Base-by-base conservation (phyloP, 2,888 invertebrate species). In the Aphrophora alni region DNA sequence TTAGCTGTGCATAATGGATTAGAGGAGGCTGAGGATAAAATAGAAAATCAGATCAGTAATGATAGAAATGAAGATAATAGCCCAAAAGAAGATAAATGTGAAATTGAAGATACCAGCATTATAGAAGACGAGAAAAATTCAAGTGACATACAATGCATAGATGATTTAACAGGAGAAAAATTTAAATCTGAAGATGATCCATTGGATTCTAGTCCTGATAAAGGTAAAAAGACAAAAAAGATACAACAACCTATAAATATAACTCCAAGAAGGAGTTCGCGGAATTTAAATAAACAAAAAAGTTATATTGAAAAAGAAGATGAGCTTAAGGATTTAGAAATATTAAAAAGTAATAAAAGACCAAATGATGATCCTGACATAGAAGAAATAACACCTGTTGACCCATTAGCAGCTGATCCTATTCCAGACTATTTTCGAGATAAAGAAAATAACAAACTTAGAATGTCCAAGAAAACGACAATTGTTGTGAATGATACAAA, bases 401-500 rank as follows among this genome's bases (percentile, higher is more conserved):
- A 93, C 88, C 91, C 92, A 2, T 86, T 92, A 4, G 91, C 90
- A 27, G 89, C 88, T 80, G 86, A 87, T 0, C 89, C 89, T 81
- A 77, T 27, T 27, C 85, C 84, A 81, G 87, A 88, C 81, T 89
- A 89, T 81, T 77, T 27, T 51, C 86, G 84, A 81, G 87, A 88
- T 81, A 88, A 87, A 78, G 87, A 88, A 82, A 88, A 88, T 77
- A 59, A 59, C 14, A 59, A 59, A 59, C 21, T 59, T 59, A 59
- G 21, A 59, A 87, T 87, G 78, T 86, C 87, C 0, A 88, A 88
- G 81, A 89, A 89, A 85, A 89, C 88, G 25, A 90, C 91, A 1
- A 93, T 94, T 83, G 92, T 93, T 72, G 92, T 94, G 0, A 94
- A 92, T 87, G 93, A 94, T 86, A 93, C 94, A 0, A 94, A 93